Evolutionary conservation across 2,797 vertebrate species (phyloP).

Genomic region (Halcyon chelicuti): DNA sequence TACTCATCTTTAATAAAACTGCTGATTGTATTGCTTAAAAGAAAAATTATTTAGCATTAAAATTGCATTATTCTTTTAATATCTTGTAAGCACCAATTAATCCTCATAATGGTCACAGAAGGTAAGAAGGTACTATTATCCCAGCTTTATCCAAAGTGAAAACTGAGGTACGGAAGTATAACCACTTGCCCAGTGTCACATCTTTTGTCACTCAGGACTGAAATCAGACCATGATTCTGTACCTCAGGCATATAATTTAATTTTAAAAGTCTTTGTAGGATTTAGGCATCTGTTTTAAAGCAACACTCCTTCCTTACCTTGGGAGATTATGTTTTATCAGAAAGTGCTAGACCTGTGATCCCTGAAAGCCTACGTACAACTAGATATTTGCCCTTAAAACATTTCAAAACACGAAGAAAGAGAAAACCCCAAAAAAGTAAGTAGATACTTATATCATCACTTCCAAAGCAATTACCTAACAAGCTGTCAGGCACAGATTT

Average conservation of each 20-base stretch:
- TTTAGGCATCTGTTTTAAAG: not conserved
- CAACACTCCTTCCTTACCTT: not conserved
- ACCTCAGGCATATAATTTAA: not conserved
- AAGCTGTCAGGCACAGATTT: not conserved
- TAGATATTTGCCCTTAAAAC: not conserved
- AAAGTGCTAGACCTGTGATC: not conserved
- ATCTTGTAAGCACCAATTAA: not conserved
- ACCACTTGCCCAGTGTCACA: not conserved
- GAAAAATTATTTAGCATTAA: not conserved
- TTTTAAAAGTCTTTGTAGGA: not conserved
- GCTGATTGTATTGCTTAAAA: not conserved
- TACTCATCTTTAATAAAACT: not conserved
- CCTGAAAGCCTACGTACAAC: not conserved
- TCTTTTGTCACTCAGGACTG: not conserved
- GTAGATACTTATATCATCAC: not conserved
- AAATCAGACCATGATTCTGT: not conserved
- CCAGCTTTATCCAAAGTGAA: not conserved
- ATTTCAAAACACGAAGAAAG: not conserved
- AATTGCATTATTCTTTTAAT: not conserved
- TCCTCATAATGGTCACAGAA: not conserved
- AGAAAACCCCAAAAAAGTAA: not conserved
- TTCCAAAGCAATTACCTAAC: not conserved
- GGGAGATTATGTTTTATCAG: not conserved
- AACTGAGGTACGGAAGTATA: not conserved
- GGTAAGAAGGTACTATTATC: not conserved